These are phyloP conservation scores for Corythornis vintsioides DNA, from an alignment of 2,113 vertebrate species.

Conservation along the genomic window DNA sequence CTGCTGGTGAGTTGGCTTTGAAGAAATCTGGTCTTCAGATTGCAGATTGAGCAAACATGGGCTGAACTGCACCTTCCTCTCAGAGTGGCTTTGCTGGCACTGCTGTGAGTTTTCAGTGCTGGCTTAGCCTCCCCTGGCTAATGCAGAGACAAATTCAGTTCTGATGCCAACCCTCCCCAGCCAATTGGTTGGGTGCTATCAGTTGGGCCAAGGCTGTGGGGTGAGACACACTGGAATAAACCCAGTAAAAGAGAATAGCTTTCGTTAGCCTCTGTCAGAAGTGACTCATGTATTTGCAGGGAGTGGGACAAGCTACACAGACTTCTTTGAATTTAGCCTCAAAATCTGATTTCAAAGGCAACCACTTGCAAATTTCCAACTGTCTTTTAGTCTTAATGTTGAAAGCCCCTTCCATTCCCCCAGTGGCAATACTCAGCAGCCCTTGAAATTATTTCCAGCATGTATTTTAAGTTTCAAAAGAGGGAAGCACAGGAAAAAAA, in stretches of 20 bases:
- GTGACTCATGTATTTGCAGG: accelerated
- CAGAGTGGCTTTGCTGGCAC: neutral
- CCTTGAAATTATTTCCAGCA: conserved; percentile 75
- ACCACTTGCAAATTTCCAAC: conserved; percentile 54
- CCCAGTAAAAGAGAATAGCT: neutral
- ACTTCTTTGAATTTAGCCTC: conserved; percentile 29
- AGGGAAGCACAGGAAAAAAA: conserved; percentile 13
- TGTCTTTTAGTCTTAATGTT: conserved; percentile 51
- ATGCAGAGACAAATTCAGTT: accelerated
- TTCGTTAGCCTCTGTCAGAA: neutral
- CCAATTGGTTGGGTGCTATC: accelerated
- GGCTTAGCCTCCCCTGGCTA: neutral
- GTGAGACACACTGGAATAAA: neutral
- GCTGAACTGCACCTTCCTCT: neutral
- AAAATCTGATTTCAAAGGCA: conserved; percentile 62
- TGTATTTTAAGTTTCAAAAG: conserved; percentile 66
- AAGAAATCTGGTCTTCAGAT: neutral
- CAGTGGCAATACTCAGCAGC: conserved; percentile 65
- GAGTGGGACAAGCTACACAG: neutral
- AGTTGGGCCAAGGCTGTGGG: neutral
- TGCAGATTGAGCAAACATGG: neutral
- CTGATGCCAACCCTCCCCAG: neutral
- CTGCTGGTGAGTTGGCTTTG: neutral
- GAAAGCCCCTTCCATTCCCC: conserved; percentile 53
- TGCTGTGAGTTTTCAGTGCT: neutral